phyloP scores from a whole-genome alignment of 1,140 invertebrate genomes.

The Drosophila ogumai region DNA sequence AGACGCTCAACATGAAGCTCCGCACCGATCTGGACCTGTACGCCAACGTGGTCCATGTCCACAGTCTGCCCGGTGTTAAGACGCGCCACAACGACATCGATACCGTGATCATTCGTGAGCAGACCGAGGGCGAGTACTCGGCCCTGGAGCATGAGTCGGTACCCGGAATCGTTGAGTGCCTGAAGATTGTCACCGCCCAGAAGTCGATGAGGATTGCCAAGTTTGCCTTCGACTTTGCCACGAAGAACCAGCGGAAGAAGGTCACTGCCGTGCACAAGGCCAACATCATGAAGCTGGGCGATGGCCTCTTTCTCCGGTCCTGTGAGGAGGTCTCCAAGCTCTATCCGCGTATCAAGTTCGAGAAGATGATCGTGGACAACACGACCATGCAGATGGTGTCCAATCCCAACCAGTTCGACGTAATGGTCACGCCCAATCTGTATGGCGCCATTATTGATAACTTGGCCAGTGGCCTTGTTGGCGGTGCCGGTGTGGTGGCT shows the following conservation, averaged over 20 bases:
- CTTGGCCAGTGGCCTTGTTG: conserved; percentile 97
- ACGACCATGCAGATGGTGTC: conserved; percentile 99
- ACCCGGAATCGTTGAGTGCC: conserved; percentile 95
- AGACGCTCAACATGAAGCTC: conserved; percentile 99
- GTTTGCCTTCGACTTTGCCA: conserved; percentile 99
- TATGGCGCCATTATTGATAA: conserved; percentile 99
- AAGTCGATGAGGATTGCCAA: conserved; percentile 98
- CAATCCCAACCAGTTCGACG: conserved; percentile 96
- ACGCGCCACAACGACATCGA: conserved; percentile 96
- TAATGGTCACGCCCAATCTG: conserved; percentile 99
- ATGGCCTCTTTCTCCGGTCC: conserved; percentile 96
- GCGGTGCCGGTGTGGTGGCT: conserved; percentile 98
- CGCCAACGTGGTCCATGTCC: conserved; percentile 98
- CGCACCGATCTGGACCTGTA: conserved; percentile 96
- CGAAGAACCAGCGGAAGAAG: conserved; percentile 97
- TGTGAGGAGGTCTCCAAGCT: conserved; percentile 93
- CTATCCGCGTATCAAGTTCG: conserved; percentile 97
- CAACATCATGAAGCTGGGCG: conserved; percentile 99
- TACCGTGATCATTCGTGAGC: conserved; percentile 98
- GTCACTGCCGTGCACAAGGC: conserved; percentile 99
- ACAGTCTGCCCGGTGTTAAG: conserved; percentile 95
- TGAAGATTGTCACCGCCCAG: conserved; percentile 97
- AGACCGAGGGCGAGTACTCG: conserved; percentile 99
- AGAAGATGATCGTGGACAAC: conserved; percentile 99
- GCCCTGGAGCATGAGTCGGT: conserved; percentile 97